Conservation (phyloP, 2,113 vertebrate genomes). For the Bubo scandiacus region DNA sequence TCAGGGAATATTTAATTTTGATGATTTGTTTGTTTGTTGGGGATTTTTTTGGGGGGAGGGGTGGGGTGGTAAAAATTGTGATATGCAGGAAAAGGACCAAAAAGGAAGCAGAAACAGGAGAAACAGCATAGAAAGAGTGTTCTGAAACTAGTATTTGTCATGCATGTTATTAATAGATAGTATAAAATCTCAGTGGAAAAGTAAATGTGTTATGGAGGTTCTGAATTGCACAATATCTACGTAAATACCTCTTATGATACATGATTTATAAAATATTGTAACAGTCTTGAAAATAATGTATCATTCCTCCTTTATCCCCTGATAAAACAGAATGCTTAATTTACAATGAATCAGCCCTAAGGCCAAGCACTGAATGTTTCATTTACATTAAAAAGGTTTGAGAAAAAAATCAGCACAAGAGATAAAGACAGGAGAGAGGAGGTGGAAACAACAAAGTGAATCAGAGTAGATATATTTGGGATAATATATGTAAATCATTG, state of each 20-base stretch:
- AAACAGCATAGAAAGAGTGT: background rate
- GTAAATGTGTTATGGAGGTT: background rate
- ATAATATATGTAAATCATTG: background rate
- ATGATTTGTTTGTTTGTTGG: background rate
- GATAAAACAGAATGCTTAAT: conserved; percentile 5
- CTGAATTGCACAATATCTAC: background rate
- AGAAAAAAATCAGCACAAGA: background rate
- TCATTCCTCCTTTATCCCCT: background rate
- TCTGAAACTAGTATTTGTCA: background rate
- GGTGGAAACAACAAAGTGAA: background rate
- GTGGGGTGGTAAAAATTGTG: background rate
- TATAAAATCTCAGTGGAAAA: background rate
- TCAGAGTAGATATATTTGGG: background rate
- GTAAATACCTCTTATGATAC: background rate
- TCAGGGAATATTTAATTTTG: background rate
- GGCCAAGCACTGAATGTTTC: conserved; percentile 7
- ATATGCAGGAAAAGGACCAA: background rate
- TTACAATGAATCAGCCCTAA: conserved; percentile 2
- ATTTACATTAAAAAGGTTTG: conserved; percentile 16
- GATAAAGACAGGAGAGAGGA: background rate
- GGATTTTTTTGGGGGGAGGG: background rate
- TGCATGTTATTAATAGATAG: background rate
- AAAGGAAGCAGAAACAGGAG: background rate
- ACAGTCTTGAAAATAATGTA: background rate
- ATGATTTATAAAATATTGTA: background rate